Base-by-base conservation (phyloP, 2,113 vertebrate genomes). In the Pollimyrus isidori region DNA sequence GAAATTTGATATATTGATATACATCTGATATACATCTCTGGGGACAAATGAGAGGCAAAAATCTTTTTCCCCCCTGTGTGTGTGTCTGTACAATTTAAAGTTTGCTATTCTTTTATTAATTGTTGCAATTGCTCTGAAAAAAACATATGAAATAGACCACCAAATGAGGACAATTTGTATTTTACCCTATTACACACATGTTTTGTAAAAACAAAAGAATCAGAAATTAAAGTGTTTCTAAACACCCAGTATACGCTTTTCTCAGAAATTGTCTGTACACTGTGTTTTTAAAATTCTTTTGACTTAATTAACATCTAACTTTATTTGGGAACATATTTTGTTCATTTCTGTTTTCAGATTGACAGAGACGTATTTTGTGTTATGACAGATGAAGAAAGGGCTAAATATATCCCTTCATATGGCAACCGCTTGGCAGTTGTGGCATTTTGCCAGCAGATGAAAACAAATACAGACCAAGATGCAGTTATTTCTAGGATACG, bases 71-170 rank as follows among this genome's bases (percentile, higher is more conserved):
- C 65, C 9, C 65, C 65, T 26, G 35, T 82, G 76, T 82, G 76
- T 82, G 39, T 82, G 17, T 82, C 76, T 82, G 39, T 82, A 82
- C 76, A 82, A 82, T 82, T 82, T 82, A 82, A 82, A 45, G 76
- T 35, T 82, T 82, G 76, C 76, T 82, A 82, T 58, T 85, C 50
- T 65, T 58, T 84, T 58, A 89, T 86, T 73, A 58, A 89, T 53
- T 85, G 49, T 62, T 82, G 65, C 56, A 82, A 89, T 89, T n/a
- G 88, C 56, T 49, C 49, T 52, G 21, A 82, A 82, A 82, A 82
- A 82, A 89, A 21, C 11, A 39, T 52, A 52, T 62, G 45, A 15
- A 82, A 30, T n/a, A 83, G 76, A 89, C 73, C 88, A 23, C 45
- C 69, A 6, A 39, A 89, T 23, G 35, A 89, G 4, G 69, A 52